Conservation (phyloP, 2,797 vertebrate genomes). For the Lophura swinhoii region DNA sequence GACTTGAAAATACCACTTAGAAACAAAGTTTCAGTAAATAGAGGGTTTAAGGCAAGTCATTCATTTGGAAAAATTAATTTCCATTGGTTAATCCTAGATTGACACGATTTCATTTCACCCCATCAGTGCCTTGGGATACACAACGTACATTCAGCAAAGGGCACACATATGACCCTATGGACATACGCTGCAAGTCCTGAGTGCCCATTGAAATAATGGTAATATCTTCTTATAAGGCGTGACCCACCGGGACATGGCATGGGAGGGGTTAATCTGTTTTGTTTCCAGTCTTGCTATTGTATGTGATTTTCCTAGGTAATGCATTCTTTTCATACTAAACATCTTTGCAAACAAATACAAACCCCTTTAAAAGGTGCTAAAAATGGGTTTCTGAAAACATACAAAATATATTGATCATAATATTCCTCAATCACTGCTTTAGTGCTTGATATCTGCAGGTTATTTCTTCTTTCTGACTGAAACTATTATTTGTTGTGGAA, state of each 20-base stretch:
- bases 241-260: slow-evolving; percentile 80
- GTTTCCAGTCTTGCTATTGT: slow-evolving; percentile 73
- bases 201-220: slow-evolving; percentile 78
- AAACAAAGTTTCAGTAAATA: slow-evolving; percentile 80
- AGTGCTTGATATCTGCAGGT: slow-evolving; percentile 81
- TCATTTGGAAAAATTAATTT: slow-evolving; percentile 71
- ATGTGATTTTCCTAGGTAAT: slow-evolving; percentile 70
- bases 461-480: slow-evolving; percentile 88
- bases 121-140: slow-evolving; percentile 75
- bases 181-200: slow-evolving; percentile 78
- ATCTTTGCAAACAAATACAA: slow-evolving; percentile 79
- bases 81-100: slow-evolving; percentile 61
- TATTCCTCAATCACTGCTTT: slow-evolving; percentile 74
- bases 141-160: slow-evolving; percentile 78
- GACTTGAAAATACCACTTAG: slow-evolving; percentile 67
- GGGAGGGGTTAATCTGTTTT: slow-evolving; percentile 76
- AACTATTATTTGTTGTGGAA: slow-evolving; percentile 87
- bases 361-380: slow-evolving; percentile 80
- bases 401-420: slow-evolving; percentile 62
- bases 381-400: slow-evolving; percentile 79
- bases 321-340: slow-evolving; percentile 66
- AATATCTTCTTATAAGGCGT: slow-evolving; percentile 78
- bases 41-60: slow-evolving; percentile 97
- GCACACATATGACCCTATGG: slow-evolving; percentile 72
- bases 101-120: slow-evolving; percentile 64